Base-by-base conservation (phyloP, 2,888 invertebrate species). In the Criorhina ranunculi region DNA sequence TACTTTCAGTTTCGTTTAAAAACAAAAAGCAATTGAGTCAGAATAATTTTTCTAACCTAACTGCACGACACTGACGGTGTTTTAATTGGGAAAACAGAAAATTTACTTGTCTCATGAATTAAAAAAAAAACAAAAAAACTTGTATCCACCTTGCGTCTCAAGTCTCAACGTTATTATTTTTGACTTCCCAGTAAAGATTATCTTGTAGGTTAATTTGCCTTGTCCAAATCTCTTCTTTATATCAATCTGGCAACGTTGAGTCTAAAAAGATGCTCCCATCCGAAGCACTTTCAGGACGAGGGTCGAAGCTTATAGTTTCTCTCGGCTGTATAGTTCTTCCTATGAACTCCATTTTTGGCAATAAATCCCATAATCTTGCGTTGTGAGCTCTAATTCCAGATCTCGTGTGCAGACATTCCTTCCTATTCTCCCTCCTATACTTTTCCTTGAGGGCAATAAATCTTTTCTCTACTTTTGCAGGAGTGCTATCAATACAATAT, bases 371-470 rank as follows among this genome's bases (percentile, higher is more conserved):
- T 37, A 37, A 11, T n/a, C 37, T 37, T 37, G 4, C 11, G 37
- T 37, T 37, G 37, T 37, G 37, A 37, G 37, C 11, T 37, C 11
- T 11, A 37, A 11, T 11, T 37, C 37, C 37, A 4, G 37, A 37
- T 37, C 37, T 37, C 5, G 37, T 37, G 37, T 37, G 37, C 37
- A 37, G 37, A 37, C 11, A 11, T 37, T 37, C 37, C n/a, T 37
- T 37, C 37, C 11, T 37, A 8, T 37, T 37, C 37, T 37, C 37
- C n/a, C 37, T 37, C 37, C 37, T 37, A 37, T 37, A 37, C 37
- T 37, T 37, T 37, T 37, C 37, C 37, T 37, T 37, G n/a, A 37
- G 37, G n/a, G 37, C 37, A n/a, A 11, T 37, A 37, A 37, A 37
- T n/a, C 37, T 37, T 37, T 37, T 37, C 2, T 11, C 37, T 9